phyloP scores from a whole-genome alignment of 2,113 vertebrate genomes.

The Misgurnus anguillicaudatus region DNA sequence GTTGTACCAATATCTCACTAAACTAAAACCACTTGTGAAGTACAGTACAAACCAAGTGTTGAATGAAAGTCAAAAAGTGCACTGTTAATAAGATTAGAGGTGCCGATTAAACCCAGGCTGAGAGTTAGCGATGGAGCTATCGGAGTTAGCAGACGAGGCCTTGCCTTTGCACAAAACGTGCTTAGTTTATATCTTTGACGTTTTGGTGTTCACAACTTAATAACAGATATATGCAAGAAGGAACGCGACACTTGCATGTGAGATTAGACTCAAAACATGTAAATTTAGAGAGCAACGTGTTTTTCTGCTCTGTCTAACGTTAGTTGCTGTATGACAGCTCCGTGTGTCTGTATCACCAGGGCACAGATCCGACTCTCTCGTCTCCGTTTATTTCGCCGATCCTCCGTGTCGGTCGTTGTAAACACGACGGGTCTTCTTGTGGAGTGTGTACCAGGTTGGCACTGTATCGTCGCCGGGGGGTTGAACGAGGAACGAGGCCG shows the following conservation, averaged over 20 bases:
- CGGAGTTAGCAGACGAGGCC: slow-evolving; percentile 24
- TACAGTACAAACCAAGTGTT: slow-evolving; percentile 7
- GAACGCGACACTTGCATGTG: neutral
- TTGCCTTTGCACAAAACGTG: slow-evolving; percentile 12
- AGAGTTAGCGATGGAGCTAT: slow-evolving; percentile 35
- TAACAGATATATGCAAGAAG: neutral
- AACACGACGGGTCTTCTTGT: neutral
- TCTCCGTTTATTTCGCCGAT: neutral
- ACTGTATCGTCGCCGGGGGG: slow-evolving; percentile 34
- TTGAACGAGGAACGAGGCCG: slow-evolving; percentile 26
- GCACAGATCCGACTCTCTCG: neutral
- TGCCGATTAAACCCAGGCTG: slow-evolving; percentile 24
- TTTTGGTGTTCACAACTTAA: neutral
- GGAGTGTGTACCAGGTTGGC: slow-evolving; percentile 21
- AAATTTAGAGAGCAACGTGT: neutral
- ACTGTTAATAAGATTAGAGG: slow-evolving; percentile 34
- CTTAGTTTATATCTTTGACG: neutral
- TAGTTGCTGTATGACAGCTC: slow-evolving; percentile 21
- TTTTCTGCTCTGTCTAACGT: neutral
- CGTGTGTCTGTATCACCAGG: neutral
- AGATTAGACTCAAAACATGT: neutral
- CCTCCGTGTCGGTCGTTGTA: slow-evolving; percentile 16
- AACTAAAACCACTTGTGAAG: neutral
- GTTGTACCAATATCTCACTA: neutral
- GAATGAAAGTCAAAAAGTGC: slow-evolving; percentile 21